Evolutionary conservation across 2,113 vertebrate genomes (phyloP).

Genomic region (Muscicapa adusta): DNA sequence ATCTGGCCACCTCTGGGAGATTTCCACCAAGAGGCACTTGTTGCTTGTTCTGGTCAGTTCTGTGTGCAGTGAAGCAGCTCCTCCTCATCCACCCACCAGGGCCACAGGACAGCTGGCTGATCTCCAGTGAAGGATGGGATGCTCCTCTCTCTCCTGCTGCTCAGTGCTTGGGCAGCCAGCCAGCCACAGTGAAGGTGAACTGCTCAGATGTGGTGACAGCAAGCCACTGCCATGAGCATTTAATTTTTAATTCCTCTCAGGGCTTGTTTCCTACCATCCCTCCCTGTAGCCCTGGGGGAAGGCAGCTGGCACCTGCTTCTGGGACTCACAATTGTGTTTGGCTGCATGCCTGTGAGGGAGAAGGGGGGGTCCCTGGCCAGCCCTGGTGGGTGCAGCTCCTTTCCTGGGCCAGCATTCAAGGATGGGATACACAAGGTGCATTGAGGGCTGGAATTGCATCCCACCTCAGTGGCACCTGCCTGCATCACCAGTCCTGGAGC

Average conservation of each 20-base stretch:
- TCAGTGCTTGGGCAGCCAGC: neutral
- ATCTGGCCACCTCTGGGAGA: neutral
- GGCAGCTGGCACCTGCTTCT: neutral
- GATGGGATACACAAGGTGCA: neutral
- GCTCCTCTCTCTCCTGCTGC: neutral
- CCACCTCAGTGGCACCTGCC: neutral
- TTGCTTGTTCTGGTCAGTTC: neutral
- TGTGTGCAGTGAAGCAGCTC: neutral
- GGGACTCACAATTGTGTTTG: neutral
- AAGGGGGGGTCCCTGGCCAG: neutral
- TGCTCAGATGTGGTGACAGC: neutral
- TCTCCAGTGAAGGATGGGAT: neutral
- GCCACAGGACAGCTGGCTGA: neutral
- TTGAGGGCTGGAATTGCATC: neutral
- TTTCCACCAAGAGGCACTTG: rapidly evolving
- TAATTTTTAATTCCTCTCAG: conserved; percentile 17
- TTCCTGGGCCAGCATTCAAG: neutral
- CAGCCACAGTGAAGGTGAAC: neutral
- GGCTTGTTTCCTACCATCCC: neutral
- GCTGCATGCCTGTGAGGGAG: neutral
- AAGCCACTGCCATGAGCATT: neutral
- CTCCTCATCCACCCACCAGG: neutral
- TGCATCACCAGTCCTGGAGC: rapidly evolving
- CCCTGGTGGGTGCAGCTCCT: neutral
- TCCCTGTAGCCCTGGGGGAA: neutral